Base-by-base conservation (phyloP, 37 sponge, comb jelly and placozoan species). In the Tethya wilhelma region DNA sequence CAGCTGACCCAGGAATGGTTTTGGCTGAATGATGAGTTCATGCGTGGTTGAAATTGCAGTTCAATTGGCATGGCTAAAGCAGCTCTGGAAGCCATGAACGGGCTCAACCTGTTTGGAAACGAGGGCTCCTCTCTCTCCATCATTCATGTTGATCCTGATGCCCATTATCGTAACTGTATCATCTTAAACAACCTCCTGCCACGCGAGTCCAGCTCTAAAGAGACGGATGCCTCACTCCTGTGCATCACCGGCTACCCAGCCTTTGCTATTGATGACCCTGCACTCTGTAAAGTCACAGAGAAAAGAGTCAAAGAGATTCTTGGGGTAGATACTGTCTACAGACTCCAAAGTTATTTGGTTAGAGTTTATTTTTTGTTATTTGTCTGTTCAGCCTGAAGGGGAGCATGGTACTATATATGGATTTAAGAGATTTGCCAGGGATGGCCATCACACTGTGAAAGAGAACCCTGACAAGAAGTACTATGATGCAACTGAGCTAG, bases 111-210 rank as follows among this genome's bases (percentile, higher is more conserved):
- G 86, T 93, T 93, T 90, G 97, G 97, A 0, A 53, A 69, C 14
- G 79, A 82, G 41, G 93, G 84, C 1, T 79, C 88, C 20, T 64
- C 73, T 30, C 73, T 75, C 28, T 87, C 76, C 44, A 77, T 71
- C 66, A 87, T 93, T 46, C 90, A 93, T 73, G 97, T 96, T 28
- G 97, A 96, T 60, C 97, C 97, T 5, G 97, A 96, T 58, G 97
- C 97, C 29, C 91, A 93, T 43, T 87, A 90, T 72, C 88, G 97
- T n/a, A 96, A 96, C 66, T 44, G 75, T 43, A 56, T 87, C 56
- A 96, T 90, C 81, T 77, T 96, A 0, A 74, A 79, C 67, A 90
- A 79, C 62, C 84, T 96, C 3, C 89, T 96, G 1, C 97, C 97
- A 32, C 69, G 78, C 72, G 97, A 96, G 82, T 96, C 97, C 59